These are phyloP conservation scores for Spatulosminthurus flaviceps DNA, from an alignment of 2,888 invertebrate genomes.

Conservation along the genomic window DNA sequence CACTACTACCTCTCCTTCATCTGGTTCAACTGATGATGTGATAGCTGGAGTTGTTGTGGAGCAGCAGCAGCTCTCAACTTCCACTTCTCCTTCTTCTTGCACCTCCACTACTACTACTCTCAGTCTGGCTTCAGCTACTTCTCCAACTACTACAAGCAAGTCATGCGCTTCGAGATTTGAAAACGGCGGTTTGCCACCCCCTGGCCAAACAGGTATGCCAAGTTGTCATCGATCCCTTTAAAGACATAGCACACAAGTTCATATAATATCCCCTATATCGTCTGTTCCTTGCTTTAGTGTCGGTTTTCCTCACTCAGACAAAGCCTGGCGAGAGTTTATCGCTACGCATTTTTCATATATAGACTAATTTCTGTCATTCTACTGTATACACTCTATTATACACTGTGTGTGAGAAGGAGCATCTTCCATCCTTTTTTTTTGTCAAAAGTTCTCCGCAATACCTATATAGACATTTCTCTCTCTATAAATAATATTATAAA, in stretches of 20 bases:
- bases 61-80: background rate
- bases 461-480: too few relatives aligned
- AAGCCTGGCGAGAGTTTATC: slow-evolving; percentile 12
- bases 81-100: background rate
- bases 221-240: slow-evolving; percentile 30
- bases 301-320: slow-evolving; percentile 19
- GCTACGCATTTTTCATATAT: slow-evolving; percentile 1
- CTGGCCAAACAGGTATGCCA: slow-evolving; percentile 34
- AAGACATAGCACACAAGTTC: too few relatives aligned
- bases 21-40: background rate
- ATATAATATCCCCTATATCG: slow-evolving; percentile 4
- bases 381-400: too few relatives aligned
- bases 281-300: background rate
- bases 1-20: background rate
- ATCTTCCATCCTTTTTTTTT: background rate
- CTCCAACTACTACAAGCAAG: background rate
- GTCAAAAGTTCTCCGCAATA: too few relatives aligned
- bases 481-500: too few relatives aligned
- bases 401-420: too few relatives aligned
- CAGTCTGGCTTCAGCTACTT: background rate
- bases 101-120: slow-evolving; percentile 20
- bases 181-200: slow-evolving; percentile 33
- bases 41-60: slow-evolving; percentile 4
- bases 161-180: slow-evolving; percentile 32
- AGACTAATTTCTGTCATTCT: slow-evolving; percentile 10